Evolutionary conservation across 2,888 invertebrate species (phyloP).

Genomic region (Lepas anatifera): DNA sequence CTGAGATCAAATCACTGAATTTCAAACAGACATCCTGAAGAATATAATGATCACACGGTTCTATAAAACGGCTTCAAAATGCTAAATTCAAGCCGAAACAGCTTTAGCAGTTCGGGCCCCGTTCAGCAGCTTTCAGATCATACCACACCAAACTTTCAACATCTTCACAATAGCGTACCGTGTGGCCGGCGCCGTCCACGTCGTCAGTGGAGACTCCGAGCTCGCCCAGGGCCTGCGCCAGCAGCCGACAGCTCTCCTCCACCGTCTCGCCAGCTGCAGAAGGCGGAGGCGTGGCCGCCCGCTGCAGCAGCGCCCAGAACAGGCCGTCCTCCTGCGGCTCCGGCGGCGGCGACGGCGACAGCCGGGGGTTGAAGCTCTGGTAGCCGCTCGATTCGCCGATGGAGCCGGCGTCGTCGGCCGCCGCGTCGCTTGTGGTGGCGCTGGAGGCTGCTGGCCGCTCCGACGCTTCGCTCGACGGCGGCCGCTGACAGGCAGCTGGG

Average conservation of each 20-base stretch:
- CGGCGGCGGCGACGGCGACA: slow-evolving; percentile 24
- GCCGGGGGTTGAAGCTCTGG: slow-evolving; percentile 24
- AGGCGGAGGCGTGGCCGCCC: background rate
- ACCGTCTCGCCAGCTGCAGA: background rate
- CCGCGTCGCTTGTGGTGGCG: background rate
- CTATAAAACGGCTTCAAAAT: no score
- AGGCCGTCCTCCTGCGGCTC: background rate
- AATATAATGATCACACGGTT: no score
- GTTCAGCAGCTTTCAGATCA: no score
- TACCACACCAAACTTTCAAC: no score
- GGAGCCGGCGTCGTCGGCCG: slow-evolving; percentile 21
- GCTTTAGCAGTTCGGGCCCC: no score
- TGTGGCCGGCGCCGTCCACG: background rate
- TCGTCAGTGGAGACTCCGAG: background rate
- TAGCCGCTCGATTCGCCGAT: slow-evolving; percentile 25
- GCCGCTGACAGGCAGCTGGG: no score
- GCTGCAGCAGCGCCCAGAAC: slow-evolving; percentile 2
- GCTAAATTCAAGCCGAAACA: no score
- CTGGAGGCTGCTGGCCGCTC: background rate
- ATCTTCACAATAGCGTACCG: no score
- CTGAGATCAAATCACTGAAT: no score
- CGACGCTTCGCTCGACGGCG: background rate
- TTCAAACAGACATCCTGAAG: no score
- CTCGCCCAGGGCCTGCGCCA: background rate
- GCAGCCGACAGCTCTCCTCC: background rate